Percentiles rank a stretch among this genome's conserved stretches.
Evolutionary conservation across 1,140 invertebrate genomes (phyloP).

Genomic region (Lasioglossum albipes): DNA sequence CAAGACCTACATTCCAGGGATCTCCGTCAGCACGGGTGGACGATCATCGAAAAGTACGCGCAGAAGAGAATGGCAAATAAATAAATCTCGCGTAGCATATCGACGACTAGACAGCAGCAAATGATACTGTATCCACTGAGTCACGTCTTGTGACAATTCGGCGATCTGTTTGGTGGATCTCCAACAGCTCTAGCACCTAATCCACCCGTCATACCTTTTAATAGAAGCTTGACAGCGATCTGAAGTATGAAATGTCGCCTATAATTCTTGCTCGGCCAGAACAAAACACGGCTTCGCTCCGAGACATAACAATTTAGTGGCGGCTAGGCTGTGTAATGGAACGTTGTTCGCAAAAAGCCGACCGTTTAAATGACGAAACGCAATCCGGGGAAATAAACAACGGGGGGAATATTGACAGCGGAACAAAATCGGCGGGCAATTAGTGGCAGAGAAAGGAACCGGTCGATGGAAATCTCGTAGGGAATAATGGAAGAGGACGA

Average conservation of each 20-base stretch:
- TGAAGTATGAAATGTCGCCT: slow-evolving; percentile 1
- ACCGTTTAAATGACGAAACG: too few species aligned
- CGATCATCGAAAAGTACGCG: too few species aligned
- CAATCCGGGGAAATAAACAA: neutral
- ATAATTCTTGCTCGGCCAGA: neutral
- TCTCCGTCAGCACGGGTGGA: too few species aligned
- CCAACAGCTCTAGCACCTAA: neutral
- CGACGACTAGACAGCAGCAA: too few species aligned
- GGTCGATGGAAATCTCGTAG: slow-evolving; percentile 1
- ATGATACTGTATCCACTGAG: too few species aligned
- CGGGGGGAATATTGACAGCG: neutral
- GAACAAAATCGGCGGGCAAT: neutral
- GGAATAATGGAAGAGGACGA: neutral
- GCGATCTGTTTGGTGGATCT: neutral
- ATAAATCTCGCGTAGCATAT: too few species aligned
- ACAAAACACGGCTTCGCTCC: neutral
- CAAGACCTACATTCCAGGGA: too few species aligned
- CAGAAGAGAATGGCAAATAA: too few species aligned
- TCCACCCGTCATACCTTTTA: neutral
- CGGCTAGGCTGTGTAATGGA: neutral
- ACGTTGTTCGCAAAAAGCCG: too few species aligned
- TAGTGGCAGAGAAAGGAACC: neutral
- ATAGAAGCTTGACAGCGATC: slow-evolving; percentile 1
- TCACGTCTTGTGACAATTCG: too few species aligned
- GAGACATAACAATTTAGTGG: neutral